phyloP scores from a whole-genome alignment of 2,888 invertebrate species.

The Aphidoletes aphidimyza region DNA sequence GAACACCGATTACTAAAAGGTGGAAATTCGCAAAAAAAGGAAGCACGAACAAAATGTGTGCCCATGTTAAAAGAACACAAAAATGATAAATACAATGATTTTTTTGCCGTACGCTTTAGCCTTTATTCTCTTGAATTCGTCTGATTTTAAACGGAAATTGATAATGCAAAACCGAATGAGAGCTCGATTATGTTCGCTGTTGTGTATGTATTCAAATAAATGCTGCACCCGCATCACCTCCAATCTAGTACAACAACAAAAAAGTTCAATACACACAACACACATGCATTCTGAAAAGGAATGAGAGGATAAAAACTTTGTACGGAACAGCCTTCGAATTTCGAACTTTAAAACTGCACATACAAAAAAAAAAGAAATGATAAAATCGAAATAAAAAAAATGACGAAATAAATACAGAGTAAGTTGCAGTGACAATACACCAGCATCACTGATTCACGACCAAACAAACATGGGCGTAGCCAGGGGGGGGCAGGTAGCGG shows the following conservation, averaged over 20 bases:
- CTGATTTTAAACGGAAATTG: not conserved
- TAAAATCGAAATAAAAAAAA: not conserved
- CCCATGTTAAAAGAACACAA: not conserved
- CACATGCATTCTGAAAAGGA: too few species aligned
- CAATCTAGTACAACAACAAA: not conserved
- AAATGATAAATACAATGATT: not conserved
- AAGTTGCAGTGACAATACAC: slow-evolving; percentile 2
- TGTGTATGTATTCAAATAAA: slow-evolving; percentile 26
- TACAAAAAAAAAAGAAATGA: not conserved
- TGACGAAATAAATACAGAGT: slow-evolving; percentile 6
- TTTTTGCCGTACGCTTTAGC: not conserved
- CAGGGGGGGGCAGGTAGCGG: too few species aligned
- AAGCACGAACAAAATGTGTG: not conserved
- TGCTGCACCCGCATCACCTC: not conserved
- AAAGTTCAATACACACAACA: not conserved
- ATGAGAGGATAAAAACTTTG: not conserved
- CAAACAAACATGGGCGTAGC: too few species aligned
- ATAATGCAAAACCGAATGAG: slow-evolving; percentile 44
- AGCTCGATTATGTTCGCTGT: slow-evolving; percentile 5
- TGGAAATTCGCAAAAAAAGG: not conserved
- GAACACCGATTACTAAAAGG: not conserved
- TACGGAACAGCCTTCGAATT: not conserved
- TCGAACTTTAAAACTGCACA: not conserved
- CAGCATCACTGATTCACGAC: not conserved
- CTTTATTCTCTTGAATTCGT: not conserved